Percentiles rank a stretch among this genome's conserved stretches.
Conservation (phyloP, 2,888 invertebrate genomes). For the Cerceris ruficornis region DNA sequence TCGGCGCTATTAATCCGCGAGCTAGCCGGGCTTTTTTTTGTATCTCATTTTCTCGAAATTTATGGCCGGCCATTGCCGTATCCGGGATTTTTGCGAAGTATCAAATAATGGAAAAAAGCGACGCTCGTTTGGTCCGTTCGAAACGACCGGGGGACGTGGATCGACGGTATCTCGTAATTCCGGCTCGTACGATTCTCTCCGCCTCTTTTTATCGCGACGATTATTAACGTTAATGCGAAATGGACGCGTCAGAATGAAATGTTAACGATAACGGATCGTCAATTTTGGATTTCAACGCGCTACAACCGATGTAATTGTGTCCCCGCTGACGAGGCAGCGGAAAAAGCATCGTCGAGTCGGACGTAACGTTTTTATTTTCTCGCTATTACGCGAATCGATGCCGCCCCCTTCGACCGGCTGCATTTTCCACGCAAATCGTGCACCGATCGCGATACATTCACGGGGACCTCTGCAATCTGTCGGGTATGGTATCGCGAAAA, state of each 20-base stretch:
- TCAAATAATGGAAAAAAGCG: not conserved
- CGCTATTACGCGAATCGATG: slow-evolving; percentile 25
- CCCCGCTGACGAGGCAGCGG: slow-evolving; percentile 6
- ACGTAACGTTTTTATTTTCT: slow-evolving; percentile 32
- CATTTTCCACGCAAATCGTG: slow-evolving; percentile 5
- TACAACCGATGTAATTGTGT: not conserved
- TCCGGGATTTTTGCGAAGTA: not conserved
- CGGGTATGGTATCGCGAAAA: too few relatives aligned
- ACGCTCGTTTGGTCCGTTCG: not conserved
- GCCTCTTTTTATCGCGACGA: not conserved
- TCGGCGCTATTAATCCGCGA: not conserved
- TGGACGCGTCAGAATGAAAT: not conserved
- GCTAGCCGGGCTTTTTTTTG: not conserved
- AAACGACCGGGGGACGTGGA: not conserved
- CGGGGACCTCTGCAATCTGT: too few relatives aligned
- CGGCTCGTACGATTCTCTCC: not conserved
- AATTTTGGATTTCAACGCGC: not conserved
- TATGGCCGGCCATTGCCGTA: not conserved
- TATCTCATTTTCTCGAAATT: not conserved
- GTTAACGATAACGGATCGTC: not conserved
- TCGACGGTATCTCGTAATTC: not conserved
- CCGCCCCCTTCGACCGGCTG: slow-evolving; percentile 15
- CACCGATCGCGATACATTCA: not conserved
- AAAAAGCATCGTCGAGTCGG: slow-evolving; percentile 21
- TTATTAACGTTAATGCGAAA: not conserved